phyloP scores from a whole-genome alignment of 2,113 vertebrate genomes.

The Hyla sarda region DNA sequence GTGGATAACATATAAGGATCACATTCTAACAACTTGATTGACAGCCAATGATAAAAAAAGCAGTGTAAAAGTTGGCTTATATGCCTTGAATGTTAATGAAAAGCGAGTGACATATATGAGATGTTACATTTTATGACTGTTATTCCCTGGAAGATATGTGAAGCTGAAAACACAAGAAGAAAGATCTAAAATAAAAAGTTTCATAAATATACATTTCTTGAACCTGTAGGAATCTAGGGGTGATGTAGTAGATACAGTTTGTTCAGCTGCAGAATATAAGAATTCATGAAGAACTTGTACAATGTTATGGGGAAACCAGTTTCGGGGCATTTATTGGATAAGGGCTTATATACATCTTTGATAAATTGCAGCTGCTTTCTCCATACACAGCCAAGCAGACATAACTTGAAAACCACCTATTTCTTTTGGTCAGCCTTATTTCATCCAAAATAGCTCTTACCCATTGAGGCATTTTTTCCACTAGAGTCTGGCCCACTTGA shows the following conservation, averaged over 20 bases:
- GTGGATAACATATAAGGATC: not conserved
- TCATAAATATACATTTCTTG: not conserved
- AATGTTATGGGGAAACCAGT: not conserved
- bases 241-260: not conserved
- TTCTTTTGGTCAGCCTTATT: no score
- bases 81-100: not conserved
- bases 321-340: no score
- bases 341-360: no score
- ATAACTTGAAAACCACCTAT: no score
- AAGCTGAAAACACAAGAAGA: not conserved
- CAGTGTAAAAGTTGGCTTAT: not conserved
- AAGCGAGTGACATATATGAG: not conserved
- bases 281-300: not conserved
- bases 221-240: not conserved
- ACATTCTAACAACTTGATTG: conserved; percentile 1
- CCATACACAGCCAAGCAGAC: no score
- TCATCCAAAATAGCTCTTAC: no score
- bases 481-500: no score
- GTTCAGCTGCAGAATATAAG: not conserved
- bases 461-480: no score
- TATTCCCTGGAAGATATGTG: not conserved
- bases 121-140: not conserved
- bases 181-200: not conserved
- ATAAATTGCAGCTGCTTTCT: no score
- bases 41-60: not conserved